Evolutionary conservation across 1,140 invertebrate species (phyloP).

Genomic region (Conopomorpha cramerella): DNA sequence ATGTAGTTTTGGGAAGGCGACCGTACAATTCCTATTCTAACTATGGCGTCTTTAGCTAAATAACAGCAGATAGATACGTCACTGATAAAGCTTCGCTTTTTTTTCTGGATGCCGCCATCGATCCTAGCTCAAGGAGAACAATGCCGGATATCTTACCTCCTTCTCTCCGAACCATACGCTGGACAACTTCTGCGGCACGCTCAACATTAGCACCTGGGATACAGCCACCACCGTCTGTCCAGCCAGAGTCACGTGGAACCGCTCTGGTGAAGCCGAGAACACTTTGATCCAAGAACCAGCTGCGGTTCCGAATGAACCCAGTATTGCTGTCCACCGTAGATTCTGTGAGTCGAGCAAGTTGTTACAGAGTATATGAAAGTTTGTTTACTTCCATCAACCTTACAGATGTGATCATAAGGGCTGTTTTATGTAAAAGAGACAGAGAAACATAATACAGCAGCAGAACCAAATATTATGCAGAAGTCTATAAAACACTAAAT

Average conservation of each 20-base stretch:
- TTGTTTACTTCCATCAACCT: neutral
- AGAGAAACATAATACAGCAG: too few relatives aligned
- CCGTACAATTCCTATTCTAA: too few relatives aligned
- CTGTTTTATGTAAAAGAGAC: too few relatives aligned
- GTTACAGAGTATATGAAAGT: neutral
- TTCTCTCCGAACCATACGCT: slow-evolving; percentile 62
- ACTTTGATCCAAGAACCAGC: slow-evolving; percentile 78
- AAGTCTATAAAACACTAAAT: too few relatives aligned
- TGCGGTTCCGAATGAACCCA: slow-evolving; percentile 36
- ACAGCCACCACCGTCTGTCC: slow-evolving; percentile 72
- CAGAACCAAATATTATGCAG: too few relatives aligned
- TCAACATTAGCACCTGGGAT: slow-evolving; percentile 71
- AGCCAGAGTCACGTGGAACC: slow-evolving; percentile 68
- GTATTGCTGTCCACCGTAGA: slow-evolving; percentile 31
- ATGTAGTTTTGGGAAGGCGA: too few relatives aligned
- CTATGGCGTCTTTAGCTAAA: too few relatives aligned
- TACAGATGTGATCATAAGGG: too few relatives aligned
- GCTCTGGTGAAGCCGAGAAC: slow-evolving; percentile 60
- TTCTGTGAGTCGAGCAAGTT: slow-evolving; percentile 19
- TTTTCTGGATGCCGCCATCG: too few relatives aligned
- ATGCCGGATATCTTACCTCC: slow-evolving; percentile 62
- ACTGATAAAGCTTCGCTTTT: too few relatives aligned
- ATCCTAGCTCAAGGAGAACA: neutral
- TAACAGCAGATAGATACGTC: too few relatives aligned
- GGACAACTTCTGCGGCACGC: slow-evolving; percentile 74